Percentiles rank a stretch among this genome's conserved stretches.
Evolutionary conservation across 1,140 invertebrate genomes (phyloP).

Genomic region (Pseudomyrmex dendroicus): DNA sequence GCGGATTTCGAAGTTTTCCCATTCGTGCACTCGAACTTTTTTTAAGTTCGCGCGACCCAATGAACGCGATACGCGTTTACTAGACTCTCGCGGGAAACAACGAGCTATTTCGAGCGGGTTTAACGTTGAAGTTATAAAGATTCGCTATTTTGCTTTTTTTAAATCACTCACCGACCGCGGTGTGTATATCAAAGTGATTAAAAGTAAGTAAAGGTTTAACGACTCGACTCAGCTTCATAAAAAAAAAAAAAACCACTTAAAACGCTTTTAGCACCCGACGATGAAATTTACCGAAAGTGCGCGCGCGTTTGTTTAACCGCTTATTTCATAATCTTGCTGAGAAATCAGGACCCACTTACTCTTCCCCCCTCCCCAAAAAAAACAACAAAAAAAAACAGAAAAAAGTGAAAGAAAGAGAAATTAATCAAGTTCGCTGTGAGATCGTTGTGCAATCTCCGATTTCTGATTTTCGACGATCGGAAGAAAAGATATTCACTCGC

Average conservation of each 20-base stretch:
- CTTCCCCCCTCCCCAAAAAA: background rate
- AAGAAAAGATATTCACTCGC: background rate
- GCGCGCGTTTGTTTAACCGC: background rate
- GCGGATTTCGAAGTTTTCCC: too few species aligned
- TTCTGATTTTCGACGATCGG: background rate
- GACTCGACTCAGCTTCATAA: background rate
- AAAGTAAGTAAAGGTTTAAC: background rate
- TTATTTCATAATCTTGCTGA: background rate
- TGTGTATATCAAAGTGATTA: background rate
- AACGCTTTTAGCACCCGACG: background rate
- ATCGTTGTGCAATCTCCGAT: background rate
- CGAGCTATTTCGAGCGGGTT: background rate
- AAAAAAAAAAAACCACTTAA: conserved; percentile 24
- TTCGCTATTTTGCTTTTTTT: background rate
- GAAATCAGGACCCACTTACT: background rate
- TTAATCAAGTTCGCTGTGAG: background rate
- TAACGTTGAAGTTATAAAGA: background rate
- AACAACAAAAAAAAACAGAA: background rate
- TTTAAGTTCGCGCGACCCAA: background rate
- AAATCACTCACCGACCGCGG: background rate
- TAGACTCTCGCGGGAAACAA: background rate
- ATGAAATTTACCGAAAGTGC: background rate
- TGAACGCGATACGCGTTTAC: background rate
- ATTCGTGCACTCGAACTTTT: too few species aligned
- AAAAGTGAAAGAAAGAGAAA: background rate